Percentiles rank a stretch among this genome's conserved stretches.
Conservation (phyloP, 92 coral and sea anemone species). For the Phymanthus crucifer region DNA sequence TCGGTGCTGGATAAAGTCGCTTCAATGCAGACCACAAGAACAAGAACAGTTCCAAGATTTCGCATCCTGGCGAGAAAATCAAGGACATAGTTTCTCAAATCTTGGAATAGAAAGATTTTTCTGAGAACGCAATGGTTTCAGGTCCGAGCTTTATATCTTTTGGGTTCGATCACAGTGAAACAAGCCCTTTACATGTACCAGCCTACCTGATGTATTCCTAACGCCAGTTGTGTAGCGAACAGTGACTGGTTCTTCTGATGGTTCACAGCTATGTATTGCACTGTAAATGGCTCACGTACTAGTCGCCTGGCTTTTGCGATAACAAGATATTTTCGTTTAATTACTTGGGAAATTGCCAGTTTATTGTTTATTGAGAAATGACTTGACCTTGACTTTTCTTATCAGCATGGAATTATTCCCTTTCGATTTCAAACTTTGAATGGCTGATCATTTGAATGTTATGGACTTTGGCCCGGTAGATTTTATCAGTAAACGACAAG, state of each 20-base stretch:
- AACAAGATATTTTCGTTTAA: neutral
- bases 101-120: too few relatives aligned
- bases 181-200: too few relatives aligned
- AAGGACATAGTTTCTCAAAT: neutral
- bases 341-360: conserved; percentile 1
- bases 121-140: too few relatives aligned
- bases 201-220: too few relatives aligned
- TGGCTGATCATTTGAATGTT: too few relatives aligned
- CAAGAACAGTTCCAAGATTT: neutral
- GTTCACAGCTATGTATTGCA: neutral
- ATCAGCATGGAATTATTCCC: neutral
- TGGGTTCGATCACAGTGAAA: too few relatives aligned
- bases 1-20: neutral
- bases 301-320: neutral
- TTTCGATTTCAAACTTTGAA: too few relatives aligned
- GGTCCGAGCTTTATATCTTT: too few relatives aligned
- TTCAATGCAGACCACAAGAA: neutral
- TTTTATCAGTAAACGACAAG: too few relatives aligned
- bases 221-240: neutral
- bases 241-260: neutral
- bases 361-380: neutral
- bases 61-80: neutral
- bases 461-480: too few relatives aligned
- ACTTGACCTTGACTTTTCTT: neutral
- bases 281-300: neutral